These are phyloP conservation scores for Archegozetes longisetosus DNA, from an alignment of 1,140 invertebrate genomes.

Conservation along the genomic window DNA sequence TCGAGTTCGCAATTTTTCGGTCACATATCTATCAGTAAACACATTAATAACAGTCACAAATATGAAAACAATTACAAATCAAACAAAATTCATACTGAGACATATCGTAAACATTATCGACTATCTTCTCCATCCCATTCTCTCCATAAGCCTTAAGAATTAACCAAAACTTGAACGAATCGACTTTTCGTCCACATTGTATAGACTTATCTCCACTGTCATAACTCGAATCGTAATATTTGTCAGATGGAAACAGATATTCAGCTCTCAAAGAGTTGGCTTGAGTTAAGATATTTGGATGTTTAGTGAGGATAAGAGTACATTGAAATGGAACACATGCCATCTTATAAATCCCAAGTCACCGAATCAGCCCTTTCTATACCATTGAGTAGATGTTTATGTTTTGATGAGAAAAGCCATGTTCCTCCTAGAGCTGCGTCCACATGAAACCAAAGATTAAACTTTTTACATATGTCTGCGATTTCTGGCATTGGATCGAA, in stretches of 20 bases:
- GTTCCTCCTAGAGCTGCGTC: conserved; percentile 97
- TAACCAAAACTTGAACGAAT: conserved; percentile 97
- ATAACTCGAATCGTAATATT: conserved; percentile 87
- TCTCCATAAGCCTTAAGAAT: conserved; percentile 92
- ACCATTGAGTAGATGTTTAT: conserved; percentile 62
- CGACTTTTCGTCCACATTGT: conserved; percentile 94
- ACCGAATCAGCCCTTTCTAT: conserved; percentile 89
- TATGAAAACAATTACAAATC: neutral
- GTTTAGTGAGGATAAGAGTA: conserved; percentile 86
- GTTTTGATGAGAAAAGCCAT: conserved; percentile 74
- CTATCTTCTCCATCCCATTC: conserved; percentile 72
- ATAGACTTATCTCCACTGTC: conserved; percentile 98
- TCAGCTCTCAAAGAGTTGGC: conserved; percentile 93
- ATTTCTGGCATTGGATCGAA: conserved; percentile 73
- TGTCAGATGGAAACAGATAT: conserved; percentile 97
- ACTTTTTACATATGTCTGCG: conserved; percentile 22
- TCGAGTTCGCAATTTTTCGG: conserved; percentile 42
- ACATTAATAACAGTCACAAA: neutral
- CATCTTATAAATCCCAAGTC: conserved; percentile 98
- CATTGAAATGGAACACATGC: conserved; percentile 92
- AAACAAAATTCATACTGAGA: conserved; percentile 33
- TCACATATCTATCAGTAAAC: conserved; percentile 26
- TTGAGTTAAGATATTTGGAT: conserved; percentile 82
- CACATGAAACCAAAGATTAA: conserved; percentile 22
- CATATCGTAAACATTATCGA: conserved; percentile 76